These are phyloP conservation scores for Eubucco bourcierii DNA, from an alignment of 2,113 vertebrate genomes.

Conservation along the genomic window DNA sequence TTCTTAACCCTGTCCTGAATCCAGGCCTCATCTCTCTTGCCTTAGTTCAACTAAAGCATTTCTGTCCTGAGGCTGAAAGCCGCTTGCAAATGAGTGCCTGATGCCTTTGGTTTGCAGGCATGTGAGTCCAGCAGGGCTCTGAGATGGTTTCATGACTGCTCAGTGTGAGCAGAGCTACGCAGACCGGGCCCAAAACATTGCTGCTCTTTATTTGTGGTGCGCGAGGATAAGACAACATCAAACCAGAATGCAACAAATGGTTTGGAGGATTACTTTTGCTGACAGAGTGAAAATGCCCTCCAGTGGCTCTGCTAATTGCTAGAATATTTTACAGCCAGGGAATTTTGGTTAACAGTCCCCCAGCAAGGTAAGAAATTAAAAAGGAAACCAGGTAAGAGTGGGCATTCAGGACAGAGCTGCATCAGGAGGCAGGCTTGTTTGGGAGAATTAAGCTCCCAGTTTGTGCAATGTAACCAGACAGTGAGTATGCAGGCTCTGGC, in stretches of 20 bases:
- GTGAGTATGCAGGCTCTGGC: constrained; percentile 42
- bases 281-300: not conserved
- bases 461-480: constrained; percentile 43
- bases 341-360: not conserved
- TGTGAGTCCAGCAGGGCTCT: not conserved
- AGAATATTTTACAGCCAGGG: not conserved
- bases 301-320: not conserved
- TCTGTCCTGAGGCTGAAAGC: not conserved
- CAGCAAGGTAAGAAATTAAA: not conserved
- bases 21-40: not conserved
- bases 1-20: not conserved
- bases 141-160: not conserved
- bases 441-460: constrained; percentile 41
- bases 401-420: constrained; percentile 13
- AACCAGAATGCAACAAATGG: not conserved
- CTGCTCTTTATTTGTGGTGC: not conserved
- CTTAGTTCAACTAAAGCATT: not conserved
- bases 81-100: not conserved
- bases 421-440: constrained; percentile 44
- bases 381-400: constrained; percentile 4
- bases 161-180: not conserved
- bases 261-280: not conserved
- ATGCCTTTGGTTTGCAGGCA: not conserved
- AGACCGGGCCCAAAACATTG: not conserved
- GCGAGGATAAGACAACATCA: not conserved